Conservation (phyloP, 2,113 vertebrate species). For the Brachionichthys hirsutus region DNA sequence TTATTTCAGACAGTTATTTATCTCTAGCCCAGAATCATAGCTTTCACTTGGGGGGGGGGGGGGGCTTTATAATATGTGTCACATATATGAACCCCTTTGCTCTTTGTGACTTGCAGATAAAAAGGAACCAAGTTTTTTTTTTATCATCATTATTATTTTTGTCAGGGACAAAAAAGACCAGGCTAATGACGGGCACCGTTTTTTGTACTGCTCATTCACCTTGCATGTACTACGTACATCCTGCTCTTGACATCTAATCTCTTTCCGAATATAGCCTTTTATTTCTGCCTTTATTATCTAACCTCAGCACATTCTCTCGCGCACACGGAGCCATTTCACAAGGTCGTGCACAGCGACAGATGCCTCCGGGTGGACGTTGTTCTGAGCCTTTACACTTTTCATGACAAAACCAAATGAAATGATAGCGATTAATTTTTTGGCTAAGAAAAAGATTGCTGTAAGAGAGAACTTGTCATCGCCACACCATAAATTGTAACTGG, state of each 20-base stretch:
- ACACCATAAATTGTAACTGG: background rate
- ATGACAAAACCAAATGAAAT: slow-evolving; percentile 29
- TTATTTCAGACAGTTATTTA: no score
- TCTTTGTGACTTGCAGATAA: no score
- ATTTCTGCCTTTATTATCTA: slow-evolving; percentile 31
- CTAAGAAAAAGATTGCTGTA: background rate
- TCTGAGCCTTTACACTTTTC: slow-evolving; percentile 1
- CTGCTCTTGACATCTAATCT: slow-evolving; percentile 1
- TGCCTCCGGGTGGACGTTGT: slow-evolving; percentile 7
- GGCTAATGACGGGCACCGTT: slow-evolving; percentile 4
- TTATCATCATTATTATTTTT: no score
- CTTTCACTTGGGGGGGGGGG: no score
- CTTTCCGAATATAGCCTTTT: slow-evolving; percentile 17
- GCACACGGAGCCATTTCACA: slow-evolving; percentile 6
- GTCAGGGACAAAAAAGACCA: background rate
- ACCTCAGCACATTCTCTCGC: slow-evolving; percentile 21
- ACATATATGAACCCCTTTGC: no score
- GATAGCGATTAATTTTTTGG: slow-evolving; percentile 4
- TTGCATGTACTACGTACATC: background rate
- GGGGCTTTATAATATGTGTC: no score
- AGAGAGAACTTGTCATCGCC: background rate
- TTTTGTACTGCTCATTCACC: background rate
- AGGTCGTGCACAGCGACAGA: slow-evolving; percentile 12
- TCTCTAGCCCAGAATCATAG: no score
- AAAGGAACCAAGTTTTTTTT: no score